Evolutionary conservation across 2,797 vertebrate species (phyloP), one percentile per base, ranked within the genome.

Genomic region (Poeciliopsis presidionis): DNA sequence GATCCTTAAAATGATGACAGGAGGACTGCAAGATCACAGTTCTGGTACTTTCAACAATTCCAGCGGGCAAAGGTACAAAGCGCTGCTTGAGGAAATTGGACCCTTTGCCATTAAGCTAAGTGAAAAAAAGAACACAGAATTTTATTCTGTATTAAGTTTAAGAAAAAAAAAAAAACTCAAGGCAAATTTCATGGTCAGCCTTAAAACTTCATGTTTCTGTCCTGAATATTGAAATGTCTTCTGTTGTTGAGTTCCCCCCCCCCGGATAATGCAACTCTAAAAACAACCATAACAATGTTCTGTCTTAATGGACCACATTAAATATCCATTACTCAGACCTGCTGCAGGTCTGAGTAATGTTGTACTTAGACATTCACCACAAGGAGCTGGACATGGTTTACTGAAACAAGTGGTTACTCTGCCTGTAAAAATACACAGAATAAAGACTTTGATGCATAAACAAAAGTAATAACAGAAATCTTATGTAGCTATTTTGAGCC

Each of bases 1-100:
- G 75, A 4, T 57, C 73, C 76, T 67, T 73, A 79, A 46, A 70
- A 12, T 59, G 47, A 28, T 63, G 41, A 76, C 77, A 70, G 67
- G 30, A 65, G 51, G 76, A 45, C 61, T 30, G 63, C 47, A 65
- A 1, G 71, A 72, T 63, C 47, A 61, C 33, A 75, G 49, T 28
- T 59, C 46, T 45, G 63, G n/a, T 63, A 41, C 33, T 16, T 55
- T 72, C 49, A 79, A 63, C 63, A 69, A 41, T 51, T 59, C 49
- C 14, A 67, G 12, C 7, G 8, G 12, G 36, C 12, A 57, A 2
- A 4, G 30, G 36, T 67, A 11, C 30, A 63, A 20, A 63, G 59
- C 36, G 16, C 59, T 18, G 63, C 20, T 41, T 6, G 36, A 22
- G 18, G 18, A 41, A 25, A 67, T 67, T 67, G 20, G 36, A 67